Percentiles rank a stretch among this genome's conserved stretches.
These are phyloP conservation scores for Chloebia gouldiae DNA, from an alignment of 2,113 vertebrate genomes.

Conservation along the genomic window DNA sequence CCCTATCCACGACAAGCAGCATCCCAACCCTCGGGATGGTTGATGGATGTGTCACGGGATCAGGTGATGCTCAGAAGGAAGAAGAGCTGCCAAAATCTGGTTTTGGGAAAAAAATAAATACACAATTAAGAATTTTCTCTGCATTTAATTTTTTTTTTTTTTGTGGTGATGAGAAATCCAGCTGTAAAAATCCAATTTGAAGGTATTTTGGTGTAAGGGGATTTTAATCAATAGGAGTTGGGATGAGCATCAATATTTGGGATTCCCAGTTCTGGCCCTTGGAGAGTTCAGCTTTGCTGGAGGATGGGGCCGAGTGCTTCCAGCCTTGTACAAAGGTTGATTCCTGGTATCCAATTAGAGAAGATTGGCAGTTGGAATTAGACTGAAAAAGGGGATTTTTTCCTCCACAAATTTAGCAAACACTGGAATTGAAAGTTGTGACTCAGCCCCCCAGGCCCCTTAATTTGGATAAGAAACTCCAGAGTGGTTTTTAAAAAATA, in stretches of 20 bases:
- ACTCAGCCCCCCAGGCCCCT: neutral
- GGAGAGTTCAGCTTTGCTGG: neutral
- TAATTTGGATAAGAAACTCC: neutral
- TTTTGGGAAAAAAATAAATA: neutral
- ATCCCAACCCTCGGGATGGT: neutral
- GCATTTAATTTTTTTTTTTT: neutral
- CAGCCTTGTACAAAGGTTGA: neutral
- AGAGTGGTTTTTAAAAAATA: neutral
- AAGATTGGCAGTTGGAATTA: neutral
- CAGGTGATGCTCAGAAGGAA: neutral
- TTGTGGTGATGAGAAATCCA: fast-evolving
- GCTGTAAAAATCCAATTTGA: neutral
- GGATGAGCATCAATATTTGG: neutral
- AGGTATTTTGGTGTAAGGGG: neutral
- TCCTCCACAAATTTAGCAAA: neutral
- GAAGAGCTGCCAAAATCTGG: neutral
- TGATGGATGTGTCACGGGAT: fast-evolving
- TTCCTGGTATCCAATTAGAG: neutral
- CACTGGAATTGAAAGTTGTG: neutral
- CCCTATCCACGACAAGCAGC: neutral
- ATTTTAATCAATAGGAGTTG: neutral
- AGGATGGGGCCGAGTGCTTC: neutral
- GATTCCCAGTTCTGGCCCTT: neutral
- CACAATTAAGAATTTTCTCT: neutral
- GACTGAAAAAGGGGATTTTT: neutral